Base-by-base conservation (phyloP, 2,888 invertebrate species). In the Cheilosia soror region DNA sequence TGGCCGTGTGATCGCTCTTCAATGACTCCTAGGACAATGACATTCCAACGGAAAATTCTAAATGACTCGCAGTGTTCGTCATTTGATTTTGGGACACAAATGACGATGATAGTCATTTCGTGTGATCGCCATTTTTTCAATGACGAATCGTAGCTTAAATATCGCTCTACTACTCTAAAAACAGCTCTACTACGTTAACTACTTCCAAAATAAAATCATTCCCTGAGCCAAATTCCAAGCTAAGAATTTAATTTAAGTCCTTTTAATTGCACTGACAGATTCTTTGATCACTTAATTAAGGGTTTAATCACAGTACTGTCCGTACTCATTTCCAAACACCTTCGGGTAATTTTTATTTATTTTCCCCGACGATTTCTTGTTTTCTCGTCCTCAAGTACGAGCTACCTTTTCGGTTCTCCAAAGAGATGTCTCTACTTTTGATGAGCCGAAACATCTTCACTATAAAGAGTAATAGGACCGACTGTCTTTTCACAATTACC, bases 401-500 rank as follows among this genome's bases (percentile, higher is more conserved):
- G 49, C 27, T 51, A 15, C 68, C 47, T 9, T 55, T 62, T 29
- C 55, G 49, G 37, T n/a, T 60, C n/a, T 27, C 5, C 7, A 65
- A 80, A 76, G 68, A 71, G 84, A 53, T 47, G 13, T 31, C 9
- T 29, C 20, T 62, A 47, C 57, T 47, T 80, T 62, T 44, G 55
- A 68, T 27, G 33, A 40, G 27, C 25, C 31, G 57, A 51, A 66
- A 69, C 57, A 75, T 53, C 65, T 55, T 71, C 27, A 44, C 13
- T 47, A 11, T 37, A 4, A 37, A 40, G 40, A 27, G 65, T 11
- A 75, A 75, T 55, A 86, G 69, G 65, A 79, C 65, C 77, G 66
- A 68, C 77, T 77, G 80, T 83, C 83, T 87, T 84, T 87, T 87
- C 72, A 75, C 82, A 88, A 88, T 88, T 87, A 88, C 87, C 87